phyloP scores from a whole-genome alignment of 2,888 invertebrate genomes.

The Hipparchia sbordonii region DNA sequence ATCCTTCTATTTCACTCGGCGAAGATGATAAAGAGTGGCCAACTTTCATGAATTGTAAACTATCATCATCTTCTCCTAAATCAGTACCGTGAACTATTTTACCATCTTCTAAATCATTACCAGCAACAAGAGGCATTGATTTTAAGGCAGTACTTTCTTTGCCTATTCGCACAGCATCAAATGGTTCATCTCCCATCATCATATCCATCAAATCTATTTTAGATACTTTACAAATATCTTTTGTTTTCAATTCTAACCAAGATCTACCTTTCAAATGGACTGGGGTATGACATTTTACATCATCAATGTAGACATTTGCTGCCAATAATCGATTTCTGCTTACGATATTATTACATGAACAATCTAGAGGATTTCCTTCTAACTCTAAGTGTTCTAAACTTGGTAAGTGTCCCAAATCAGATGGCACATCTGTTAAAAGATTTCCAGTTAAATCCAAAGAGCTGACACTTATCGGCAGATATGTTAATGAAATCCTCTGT shows the following conservation, averaged over 20 bases:
- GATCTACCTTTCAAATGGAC: conserved; percentile 74
- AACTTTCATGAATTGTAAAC: conserved; percentile 66
- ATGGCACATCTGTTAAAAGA: conserved; percentile 82
- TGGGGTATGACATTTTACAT: conserved; percentile 82
- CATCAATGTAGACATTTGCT: conserved; percentile 80
- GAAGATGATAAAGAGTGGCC: conserved; percentile 52
- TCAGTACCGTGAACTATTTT: conserved; percentile 62
- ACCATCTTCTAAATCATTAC: conserved; percentile 70
- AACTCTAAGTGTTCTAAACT: conserved; percentile 85
- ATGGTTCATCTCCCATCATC: conserved; percentile 86
- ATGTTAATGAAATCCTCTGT: conserved; percentile 74
- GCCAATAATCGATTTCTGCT: conserved; percentile 84
- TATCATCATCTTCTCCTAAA: conserved; percentile 68
- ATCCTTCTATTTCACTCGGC: conserved; percentile 64
- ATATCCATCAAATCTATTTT: conserved; percentile 76
- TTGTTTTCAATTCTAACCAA: conserved; percentile 83
- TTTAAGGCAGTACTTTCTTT: conserved; percentile 68
- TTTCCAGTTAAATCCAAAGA: conserved; percentile 85
- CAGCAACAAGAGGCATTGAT: conserved; percentile 63
- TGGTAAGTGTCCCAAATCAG: conserved; percentile 80
- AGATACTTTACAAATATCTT: conserved; percentile 78
- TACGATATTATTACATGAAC: conserved; percentile 86
- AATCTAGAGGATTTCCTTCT: conserved; percentile 86
- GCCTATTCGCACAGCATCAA: conserved; percentile 66
- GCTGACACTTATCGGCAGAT: conserved; percentile 83